A percentile compares a stretch with the other conserved stretches of the same genome.
phyloP scores from a whole-genome alignment of 2,797 vertebrate species.

The Tauraco hartlaubi region DNA sequence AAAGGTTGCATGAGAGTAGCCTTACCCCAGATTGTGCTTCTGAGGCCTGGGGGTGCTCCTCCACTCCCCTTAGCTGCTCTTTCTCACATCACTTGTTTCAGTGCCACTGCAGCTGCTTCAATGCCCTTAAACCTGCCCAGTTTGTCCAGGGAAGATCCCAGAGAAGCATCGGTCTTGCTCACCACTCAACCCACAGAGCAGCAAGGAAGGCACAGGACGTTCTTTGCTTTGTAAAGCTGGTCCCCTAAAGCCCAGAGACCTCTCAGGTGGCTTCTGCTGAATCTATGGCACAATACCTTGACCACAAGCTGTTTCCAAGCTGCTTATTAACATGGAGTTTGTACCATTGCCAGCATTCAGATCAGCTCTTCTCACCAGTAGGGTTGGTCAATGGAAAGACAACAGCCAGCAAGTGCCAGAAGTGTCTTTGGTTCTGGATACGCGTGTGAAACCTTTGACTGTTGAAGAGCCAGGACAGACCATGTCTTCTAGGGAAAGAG shows the following conservation, averaged over 20 bases:
- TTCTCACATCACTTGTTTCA: not conserved
- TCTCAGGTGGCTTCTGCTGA: not conserved
- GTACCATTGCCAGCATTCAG: not conserved
- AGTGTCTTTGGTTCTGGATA: not conserved
- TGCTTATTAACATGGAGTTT: not conserved
- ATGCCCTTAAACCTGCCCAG: not conserved
- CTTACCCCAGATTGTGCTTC: not conserved
- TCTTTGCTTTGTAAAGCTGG: not conserved
- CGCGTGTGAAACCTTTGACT: not conserved
- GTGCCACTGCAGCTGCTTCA: not conserved
- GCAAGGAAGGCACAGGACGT: not conserved
- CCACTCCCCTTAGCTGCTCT: not conserved
- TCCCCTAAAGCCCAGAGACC: not conserved
- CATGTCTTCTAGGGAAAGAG: not conserved
- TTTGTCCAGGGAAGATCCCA: not conserved
- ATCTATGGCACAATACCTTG: not conserved
- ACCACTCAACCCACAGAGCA: accelerated
- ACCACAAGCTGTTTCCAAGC: not conserved
- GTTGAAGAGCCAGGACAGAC: not conserved
- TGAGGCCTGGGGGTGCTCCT: not conserved
- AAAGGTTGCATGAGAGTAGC: not conserved
- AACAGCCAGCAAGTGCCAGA: not conserved
- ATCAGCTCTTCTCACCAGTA: not conserved
- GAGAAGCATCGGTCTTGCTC: not conserved
- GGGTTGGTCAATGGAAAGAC: not conserved